These are phyloP conservation scores for Napeogenes sylphis DNA, from an alignment of 2,888 invertebrate species.

Conservation along the genomic window DNA sequence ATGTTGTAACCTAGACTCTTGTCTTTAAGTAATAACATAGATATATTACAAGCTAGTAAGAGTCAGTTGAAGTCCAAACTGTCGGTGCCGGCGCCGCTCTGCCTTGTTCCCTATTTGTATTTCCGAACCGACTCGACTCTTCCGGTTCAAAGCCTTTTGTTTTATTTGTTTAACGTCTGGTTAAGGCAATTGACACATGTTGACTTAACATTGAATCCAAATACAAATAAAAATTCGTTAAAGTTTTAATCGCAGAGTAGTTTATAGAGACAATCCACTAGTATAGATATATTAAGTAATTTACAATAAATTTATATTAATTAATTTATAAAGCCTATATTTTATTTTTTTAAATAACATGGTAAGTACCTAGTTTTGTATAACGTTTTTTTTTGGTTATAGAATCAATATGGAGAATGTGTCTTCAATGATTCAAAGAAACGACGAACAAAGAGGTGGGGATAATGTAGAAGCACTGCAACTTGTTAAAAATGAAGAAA, in stretches of 20 bases:
- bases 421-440: conserved; percentile 40
- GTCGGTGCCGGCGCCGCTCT: conserved; percentile 39
- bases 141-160: conserved; percentile 51
- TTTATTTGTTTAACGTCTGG: conserved; percentile 35
- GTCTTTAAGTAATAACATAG: background rate
- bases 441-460: conserved; percentile 44
- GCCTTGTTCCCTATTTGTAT: conserved; percentile 48
- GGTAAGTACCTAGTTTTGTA: too few relatives aligned
- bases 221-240: conserved; percentile 11
- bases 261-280: background rate
- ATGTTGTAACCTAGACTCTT: conserved; percentile 7
- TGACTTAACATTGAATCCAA: conserved; percentile 15
- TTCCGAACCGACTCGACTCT: conserved; percentile 47
- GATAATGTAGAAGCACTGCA: conserved; percentile 56
- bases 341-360: too few relatives aligned
- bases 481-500: conserved; percentile 62
- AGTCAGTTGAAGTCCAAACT: conserved; percentile 8
- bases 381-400: conserved; percentile 12
- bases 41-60: background rate
- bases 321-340: too few relatives aligned
- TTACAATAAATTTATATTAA: too few relatives aligned
- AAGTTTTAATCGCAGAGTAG: background rate
- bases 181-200: conserved; percentile 31
- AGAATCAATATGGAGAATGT: conserved; percentile 50
- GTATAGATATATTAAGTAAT: too few relatives aligned